These are phyloP conservation scores for Passer montanus DNA, from an alignment of 2,113 vertebrate genomes.

Conservation along the genomic window DNA sequence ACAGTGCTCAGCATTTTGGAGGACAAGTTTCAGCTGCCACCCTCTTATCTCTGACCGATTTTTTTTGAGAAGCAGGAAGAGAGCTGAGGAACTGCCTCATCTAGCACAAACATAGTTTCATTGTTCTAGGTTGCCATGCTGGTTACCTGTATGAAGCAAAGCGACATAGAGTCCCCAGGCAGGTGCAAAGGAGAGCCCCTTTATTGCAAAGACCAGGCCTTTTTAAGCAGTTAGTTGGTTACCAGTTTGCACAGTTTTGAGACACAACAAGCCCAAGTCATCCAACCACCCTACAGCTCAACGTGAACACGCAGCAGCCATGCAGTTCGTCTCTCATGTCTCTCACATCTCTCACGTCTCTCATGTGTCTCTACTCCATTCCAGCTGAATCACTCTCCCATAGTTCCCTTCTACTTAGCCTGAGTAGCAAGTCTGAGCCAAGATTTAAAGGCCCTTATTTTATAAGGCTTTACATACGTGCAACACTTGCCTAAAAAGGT, in stretches of 20 bases:
- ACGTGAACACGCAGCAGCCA: background rate
- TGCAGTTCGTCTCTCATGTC: accelerated
- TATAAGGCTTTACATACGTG: background rate
- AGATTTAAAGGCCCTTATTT: background rate
- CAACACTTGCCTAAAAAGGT: background rate
- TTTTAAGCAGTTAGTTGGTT: background rate
- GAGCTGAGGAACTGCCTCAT: background rate
- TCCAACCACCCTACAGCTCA: background rate
- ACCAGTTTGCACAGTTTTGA: background rate
- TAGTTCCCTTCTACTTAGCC: background rate
- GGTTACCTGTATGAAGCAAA: background rate
- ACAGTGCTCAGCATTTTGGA: background rate
- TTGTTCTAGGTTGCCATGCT: background rate
- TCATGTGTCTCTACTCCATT: background rate
- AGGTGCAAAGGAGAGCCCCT: background rate
- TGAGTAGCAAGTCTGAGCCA: background rate
- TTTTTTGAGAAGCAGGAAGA: background rate
- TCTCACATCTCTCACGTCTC: background rate
- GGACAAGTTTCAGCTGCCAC: background rate
- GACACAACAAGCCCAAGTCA: background rate
- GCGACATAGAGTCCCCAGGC: accelerated
- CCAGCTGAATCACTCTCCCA: background rate
- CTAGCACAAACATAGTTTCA: background rate
- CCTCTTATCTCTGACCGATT: background rate
- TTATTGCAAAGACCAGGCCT: background rate